A percentile compares a stretch with the other conserved stretches of the same genome.
Evolutionary conservation across 2,113 vertebrate species (phyloP).

Genomic region (Gobiocypris rarus): DNA sequence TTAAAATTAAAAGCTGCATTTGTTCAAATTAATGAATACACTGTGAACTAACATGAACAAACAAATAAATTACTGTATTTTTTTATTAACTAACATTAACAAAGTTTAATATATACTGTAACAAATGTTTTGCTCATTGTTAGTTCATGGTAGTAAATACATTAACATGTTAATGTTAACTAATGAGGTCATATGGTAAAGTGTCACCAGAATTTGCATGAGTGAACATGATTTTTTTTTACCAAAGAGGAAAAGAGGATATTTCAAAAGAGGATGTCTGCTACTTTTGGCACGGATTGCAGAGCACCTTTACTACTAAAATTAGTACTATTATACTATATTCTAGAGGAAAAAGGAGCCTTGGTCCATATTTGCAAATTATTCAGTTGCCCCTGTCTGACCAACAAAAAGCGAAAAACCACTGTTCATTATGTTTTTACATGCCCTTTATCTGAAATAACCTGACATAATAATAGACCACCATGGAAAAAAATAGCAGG

Average conservation of each 20-base stretch:
- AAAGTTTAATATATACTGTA: too few relatives aligned
- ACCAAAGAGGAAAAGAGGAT: not conserved
- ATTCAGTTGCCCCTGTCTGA: not conserved
- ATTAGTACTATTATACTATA: not conserved
- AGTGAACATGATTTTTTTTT: not conserved
- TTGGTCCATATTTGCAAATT: not conserved
- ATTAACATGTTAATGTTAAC: too few relatives aligned
- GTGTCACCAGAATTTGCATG: too few relatives aligned
- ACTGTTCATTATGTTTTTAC: not conserved
- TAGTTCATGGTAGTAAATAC: too few relatives aligned
- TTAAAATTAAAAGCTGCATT: too few relatives aligned
- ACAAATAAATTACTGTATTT: too few relatives aligned
- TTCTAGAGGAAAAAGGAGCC: not conserved
- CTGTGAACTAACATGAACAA: too few relatives aligned
- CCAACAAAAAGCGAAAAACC: too few relatives aligned
- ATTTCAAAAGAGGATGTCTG: not conserved
- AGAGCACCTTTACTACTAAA: not conserved
- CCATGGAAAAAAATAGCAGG: not conserved
- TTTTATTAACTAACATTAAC: too few relatives aligned
- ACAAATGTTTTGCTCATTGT: too few relatives aligned
- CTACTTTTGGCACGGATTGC: not conserved
- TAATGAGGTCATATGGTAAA: too few relatives aligned
- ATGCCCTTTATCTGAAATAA: not conserved
- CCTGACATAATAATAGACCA: not conserved
- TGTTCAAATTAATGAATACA: too few relatives aligned